phyloP scores from a whole-genome alignment of 2,888 invertebrate genomes.

The Gryllus longicercus region DNA sequence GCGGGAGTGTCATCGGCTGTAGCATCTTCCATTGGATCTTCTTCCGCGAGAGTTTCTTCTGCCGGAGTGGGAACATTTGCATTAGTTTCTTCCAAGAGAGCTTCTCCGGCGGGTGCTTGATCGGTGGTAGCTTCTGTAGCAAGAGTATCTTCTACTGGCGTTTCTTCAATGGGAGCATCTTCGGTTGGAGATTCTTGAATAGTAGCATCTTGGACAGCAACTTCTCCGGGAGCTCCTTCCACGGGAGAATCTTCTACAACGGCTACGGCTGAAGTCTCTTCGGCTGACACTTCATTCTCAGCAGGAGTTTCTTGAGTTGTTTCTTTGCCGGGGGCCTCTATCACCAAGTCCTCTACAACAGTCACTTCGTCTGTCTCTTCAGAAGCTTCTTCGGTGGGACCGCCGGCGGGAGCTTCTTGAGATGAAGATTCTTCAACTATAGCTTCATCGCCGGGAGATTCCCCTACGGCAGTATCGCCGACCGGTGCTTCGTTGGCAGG shows the following conservation, averaged over 20 bases:
- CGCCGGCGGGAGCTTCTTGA: not conserved
- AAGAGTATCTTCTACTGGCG: not conserved
- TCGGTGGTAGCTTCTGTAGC: not conserved
- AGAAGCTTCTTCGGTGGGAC: not conserved
- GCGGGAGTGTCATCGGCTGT: not conserved
- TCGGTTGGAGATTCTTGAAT: not conserved
- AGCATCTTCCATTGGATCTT: not conserved
- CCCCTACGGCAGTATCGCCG: not conserved
- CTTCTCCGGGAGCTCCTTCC: no score
- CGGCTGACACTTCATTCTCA: no score
- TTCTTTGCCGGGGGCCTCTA: not conserved
- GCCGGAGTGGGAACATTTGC: not conserved
- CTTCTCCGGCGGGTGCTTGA: not conserved
- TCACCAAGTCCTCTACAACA: not conserved
- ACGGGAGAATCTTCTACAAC: not conserved
- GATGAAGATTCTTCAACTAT: not conserved
- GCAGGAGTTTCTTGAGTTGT: not conserved
- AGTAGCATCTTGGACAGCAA: not conserved
- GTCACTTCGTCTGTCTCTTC: not conserved
- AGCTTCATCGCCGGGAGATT: not conserved
- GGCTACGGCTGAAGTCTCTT: no score
- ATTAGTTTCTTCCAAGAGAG: not conserved
- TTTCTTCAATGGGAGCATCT: not conserved
- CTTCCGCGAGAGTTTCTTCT: not conserved
- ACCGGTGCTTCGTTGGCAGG: not conserved